Evolutionary conservation across 2,888 invertebrate species (phyloP).

Genomic region (Tachina grossa): DNA sequence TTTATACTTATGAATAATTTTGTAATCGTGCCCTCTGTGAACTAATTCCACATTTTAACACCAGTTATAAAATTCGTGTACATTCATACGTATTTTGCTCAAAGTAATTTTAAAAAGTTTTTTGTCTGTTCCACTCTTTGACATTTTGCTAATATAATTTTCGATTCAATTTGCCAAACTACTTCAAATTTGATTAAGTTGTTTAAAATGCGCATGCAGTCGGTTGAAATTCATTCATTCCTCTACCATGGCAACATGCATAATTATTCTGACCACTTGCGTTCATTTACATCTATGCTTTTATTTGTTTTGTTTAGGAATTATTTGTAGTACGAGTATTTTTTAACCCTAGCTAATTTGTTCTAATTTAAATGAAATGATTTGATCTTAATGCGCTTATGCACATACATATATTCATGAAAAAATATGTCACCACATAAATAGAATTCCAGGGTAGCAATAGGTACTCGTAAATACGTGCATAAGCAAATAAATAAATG

Average conservation of each 20-base stretch:
- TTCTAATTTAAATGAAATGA: conserved; percentile 24
- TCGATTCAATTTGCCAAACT: conserved; percentile 9
- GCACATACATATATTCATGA: background rate
- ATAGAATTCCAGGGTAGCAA: too few species aligned
- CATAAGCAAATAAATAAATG: too few species aligned
- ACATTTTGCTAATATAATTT: conserved; percentile 25
- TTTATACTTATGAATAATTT: background rate
- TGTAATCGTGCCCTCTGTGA: background rate
- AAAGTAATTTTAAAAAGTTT: background rate
- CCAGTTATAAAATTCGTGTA: background rate
- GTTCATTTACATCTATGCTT: background rate
- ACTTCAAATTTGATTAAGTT: conserved; percentile 18
- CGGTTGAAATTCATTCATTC: background rate
- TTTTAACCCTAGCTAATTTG: background rate
- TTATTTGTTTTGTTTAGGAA: background rate
- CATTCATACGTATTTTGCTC: too few species aligned
- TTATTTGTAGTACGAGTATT: background rate
- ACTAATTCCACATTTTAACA: background rate
- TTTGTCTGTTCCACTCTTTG: conserved; percentile 9
- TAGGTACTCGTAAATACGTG: too few species aligned
- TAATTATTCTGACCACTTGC: conserved; percentile 29
- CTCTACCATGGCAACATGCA: conserved; percentile 7
- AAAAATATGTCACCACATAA: background rate
- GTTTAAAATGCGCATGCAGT: conserved; percentile 2
- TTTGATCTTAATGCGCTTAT: background rate